phyloP scores from a whole-genome alignment of 2,888 invertebrate genomes.

The Polia nebulosa region DNA sequence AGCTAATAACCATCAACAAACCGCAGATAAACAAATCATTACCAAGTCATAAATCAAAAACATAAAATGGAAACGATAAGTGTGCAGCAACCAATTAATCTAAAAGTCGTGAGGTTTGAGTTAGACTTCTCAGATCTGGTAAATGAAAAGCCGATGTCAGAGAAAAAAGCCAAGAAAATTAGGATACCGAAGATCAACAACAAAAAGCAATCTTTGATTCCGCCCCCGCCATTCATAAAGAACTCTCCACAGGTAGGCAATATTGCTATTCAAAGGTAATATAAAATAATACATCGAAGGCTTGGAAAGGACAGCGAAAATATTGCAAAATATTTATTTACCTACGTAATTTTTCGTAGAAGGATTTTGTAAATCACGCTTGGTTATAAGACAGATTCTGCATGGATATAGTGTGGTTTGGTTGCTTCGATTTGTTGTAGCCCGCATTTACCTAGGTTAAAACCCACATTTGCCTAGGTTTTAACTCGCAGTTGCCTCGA shows the following conservation, averaged over 20 bases:
- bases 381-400: no score
- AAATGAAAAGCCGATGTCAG: conserved; percentile 67
- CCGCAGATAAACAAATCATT: conserved; percentile 18
- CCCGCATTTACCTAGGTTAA: no score
- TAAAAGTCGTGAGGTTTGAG: conserved; percentile 86
- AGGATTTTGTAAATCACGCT: no score
- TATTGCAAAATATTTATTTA: conserved; percentile 1
- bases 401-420: no score
- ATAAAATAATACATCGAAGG: conserved; percentile 32
- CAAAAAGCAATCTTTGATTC: conserved; percentile 75
- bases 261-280: conserved; percentile 43
- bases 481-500: no score
- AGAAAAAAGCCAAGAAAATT: conserved; percentile 77
- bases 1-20: conserved; percentile 31
- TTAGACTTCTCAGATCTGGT: conserved; percentile 80
- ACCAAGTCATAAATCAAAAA: conserved; percentile 30
- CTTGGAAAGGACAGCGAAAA: conserved; percentile 23
- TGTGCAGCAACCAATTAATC: conserved; percentile 83
- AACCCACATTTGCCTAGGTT: no score
- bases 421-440: no score
- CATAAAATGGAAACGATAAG: conserved; percentile 83
- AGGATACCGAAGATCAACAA: conserved; percentile 76
- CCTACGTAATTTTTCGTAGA: not conserved
- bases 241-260: conserved; percentile 74
- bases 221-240: conserved; percentile 77